phyloP scores from a whole-genome alignment of 2,888 invertebrate genomes.

The Lottia scabra region DNA sequence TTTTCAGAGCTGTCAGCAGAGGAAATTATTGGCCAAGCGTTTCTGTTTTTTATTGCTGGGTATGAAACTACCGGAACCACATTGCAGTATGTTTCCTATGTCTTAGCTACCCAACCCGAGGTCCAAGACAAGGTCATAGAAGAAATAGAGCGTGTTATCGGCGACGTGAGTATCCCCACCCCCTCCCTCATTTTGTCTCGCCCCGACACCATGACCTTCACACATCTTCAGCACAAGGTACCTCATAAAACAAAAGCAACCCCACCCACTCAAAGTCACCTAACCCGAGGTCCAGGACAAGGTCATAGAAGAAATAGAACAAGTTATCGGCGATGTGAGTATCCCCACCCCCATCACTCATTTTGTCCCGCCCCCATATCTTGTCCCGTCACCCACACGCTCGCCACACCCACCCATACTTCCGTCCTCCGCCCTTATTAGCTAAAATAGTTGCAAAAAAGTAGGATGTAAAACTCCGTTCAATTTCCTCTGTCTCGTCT shows the following conservation, averaged over 20 bases:
- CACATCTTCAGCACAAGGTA: too few species aligned
- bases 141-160: conserved; percentile 37
- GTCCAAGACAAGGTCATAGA: conserved; percentile 37
- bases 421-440: too few species aligned
- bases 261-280: too few species aligned
- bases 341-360: background rate
- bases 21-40: conserved; percentile 40
- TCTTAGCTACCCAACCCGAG: conserved; percentile 40
- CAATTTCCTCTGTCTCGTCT: too few species aligned
- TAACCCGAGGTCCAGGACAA: conserved; percentile 43
- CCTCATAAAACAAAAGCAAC: too few species aligned
- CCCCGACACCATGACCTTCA: too few species aligned
- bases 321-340: conserved; percentile 37
- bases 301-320: conserved; percentile 37
- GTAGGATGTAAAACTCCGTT: too few species aligned
- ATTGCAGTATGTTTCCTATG: conserved; percentile 37
- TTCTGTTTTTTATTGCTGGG: conserved; percentile 47
- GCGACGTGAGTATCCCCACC: conserved; percentile 34
- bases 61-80: conserved; percentile 48
- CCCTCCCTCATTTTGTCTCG: too few species aligned
- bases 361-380: too few species aligned
- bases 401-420: too few species aligned
- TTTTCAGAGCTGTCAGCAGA: conserved; percentile 39
- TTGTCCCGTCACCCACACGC: too few species aligned
- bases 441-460: too few species aligned